Base-by-base conservation (phyloP, 2,888 invertebrate genomes). In the Chrysopilus asiliformis region DNA sequence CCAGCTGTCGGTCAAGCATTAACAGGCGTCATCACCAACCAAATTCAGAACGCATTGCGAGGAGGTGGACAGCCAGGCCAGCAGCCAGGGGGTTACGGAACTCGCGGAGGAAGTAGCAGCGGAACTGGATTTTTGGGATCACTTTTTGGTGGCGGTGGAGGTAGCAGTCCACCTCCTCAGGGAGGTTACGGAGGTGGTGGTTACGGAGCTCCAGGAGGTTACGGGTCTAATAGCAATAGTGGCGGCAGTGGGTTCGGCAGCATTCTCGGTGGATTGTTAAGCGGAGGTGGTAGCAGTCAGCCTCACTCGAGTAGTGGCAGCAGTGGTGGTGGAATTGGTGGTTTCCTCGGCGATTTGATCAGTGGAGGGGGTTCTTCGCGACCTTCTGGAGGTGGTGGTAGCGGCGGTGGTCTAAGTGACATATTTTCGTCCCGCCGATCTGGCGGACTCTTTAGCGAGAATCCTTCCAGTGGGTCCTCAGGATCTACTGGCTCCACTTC, bases 391-490 rank as follows among this genome's bases (percentile, higher is more conserved):
- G 29, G 29, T 24, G 32, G 38, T 18, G 35, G 38, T 3, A 24
- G 38, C 6, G 36, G 47, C 20, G 47, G 55, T 19, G 54, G 51
- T 2, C 42, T 59, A 1, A 42, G 56, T 28, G 61, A 60, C 18
- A 50, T 60, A 38, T 53, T 60, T 30, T 51, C 47, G 37, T 60
- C 59, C 2, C 55, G 55, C 36, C 54, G 56, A 42, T 52, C 59
- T 22, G 57, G 60, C 9, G 61, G 62, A 1, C 49, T 63, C n/a
- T 63, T 62, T 42, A 59, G 53, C 36, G 62, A 63, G 46, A 60
- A 58, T 41, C 20, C 26, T 2, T 41, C 48, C 25, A 43, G 46
- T 4, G 22, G 33, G 10, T 12, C 19, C 2, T 20, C 30, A 4
- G 20, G 17, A 5, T 10, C 29, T 14, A 36, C n/a, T 16, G 31